Conservation (phyloP, 2,888 invertebrate genomes). For the Xestia ashworthii region DNA sequence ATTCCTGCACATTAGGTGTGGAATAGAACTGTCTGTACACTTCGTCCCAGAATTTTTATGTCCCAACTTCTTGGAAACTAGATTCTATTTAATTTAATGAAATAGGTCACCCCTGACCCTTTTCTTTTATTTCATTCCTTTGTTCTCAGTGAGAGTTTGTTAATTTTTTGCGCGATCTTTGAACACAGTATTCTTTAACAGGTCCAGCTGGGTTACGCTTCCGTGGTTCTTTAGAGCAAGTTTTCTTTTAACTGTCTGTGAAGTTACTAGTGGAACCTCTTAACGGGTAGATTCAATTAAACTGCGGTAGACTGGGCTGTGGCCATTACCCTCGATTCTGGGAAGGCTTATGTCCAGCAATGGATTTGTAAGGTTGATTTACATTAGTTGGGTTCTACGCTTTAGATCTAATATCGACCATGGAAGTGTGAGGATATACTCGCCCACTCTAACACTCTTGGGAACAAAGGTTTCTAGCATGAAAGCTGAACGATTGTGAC, state of each 20-base stretch:
- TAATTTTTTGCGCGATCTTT: slow-evolving; percentile 23
- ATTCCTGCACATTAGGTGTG: background rate
- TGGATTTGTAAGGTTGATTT: slow-evolving; percentile 12
- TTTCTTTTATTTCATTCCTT: slow-evolving; percentile 44
- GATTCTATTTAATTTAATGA: slow-evolving; percentile 31
- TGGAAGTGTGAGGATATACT: background rate
- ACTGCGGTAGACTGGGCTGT: background rate
- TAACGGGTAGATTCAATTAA: slow-evolving; percentile 38
- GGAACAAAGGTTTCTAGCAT: background rate
- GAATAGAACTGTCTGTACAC: background rate
- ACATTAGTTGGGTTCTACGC: background rate
- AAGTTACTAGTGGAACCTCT: slow-evolving; percentile 16
- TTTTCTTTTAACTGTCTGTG: slow-evolving; percentile 22
- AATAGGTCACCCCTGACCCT: slow-evolving; percentile 25
- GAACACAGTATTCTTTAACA: background rate
- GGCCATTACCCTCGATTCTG: background rate
- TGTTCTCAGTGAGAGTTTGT: slow-evolving; percentile 26
- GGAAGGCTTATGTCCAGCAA: background rate
- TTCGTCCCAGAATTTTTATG: background rate
- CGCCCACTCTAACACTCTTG: no score
- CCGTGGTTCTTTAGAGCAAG: background rate
- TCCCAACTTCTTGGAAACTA: slow-evolving; percentile 24
- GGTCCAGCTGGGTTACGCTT: slow-evolving; percentile 10
- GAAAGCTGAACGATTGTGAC: no score
- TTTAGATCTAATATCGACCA: no score